These are phyloP conservation scores for Planococcus citri DNA, from an alignment of 1,140 invertebrate genomes.

Conservation along the genomic window DNA sequence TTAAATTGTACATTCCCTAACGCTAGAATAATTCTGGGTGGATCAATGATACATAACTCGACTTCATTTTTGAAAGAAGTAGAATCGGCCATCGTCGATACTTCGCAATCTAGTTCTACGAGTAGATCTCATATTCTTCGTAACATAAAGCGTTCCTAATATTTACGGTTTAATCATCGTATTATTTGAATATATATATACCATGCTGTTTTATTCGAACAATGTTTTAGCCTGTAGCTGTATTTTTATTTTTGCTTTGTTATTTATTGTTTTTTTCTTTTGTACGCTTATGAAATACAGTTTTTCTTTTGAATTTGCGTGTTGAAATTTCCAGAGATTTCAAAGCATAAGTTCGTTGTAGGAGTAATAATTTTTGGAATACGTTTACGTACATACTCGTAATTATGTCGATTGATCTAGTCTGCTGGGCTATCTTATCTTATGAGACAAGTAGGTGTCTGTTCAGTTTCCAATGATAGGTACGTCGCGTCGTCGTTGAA, in stretches of 20 bases:
- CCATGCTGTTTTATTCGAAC: neutral
- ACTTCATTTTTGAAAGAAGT: conserved; percentile 64
- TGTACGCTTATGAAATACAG: neutral
- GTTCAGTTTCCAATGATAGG: too few relatives aligned
- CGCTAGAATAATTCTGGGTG: conserved; percentile 72
- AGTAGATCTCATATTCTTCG: conserved; percentile 1
- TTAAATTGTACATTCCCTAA: conserved; percentile 57
- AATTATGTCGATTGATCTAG: too few relatives aligned
- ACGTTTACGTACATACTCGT: too few relatives aligned
- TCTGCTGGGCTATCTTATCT: too few relatives aligned
- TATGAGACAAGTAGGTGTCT: too few relatives aligned
- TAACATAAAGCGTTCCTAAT: conserved; percentile 4
- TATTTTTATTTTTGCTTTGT: conserved; percentile 15
- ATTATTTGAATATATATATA: neutral
- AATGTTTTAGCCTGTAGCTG: neutral
- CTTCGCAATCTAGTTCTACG: conserved; percentile 3
- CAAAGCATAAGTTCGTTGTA: too few relatives aligned
- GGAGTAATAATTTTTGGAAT: too few relatives aligned
- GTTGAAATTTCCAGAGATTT: neutral
- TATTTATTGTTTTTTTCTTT: conserved; percentile 16
- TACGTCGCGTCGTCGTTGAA: too few relatives aligned
- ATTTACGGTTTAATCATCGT: neutral
- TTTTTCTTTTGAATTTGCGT: neutral
- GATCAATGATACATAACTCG: conserved; percentile 84
- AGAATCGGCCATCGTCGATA: conserved; percentile 22